Evolutionary conservation across 2,888 invertebrate species (phyloP), one percentile per base, ranked within the genome.

Genomic region (Thymelicus sylvestris): DNA sequence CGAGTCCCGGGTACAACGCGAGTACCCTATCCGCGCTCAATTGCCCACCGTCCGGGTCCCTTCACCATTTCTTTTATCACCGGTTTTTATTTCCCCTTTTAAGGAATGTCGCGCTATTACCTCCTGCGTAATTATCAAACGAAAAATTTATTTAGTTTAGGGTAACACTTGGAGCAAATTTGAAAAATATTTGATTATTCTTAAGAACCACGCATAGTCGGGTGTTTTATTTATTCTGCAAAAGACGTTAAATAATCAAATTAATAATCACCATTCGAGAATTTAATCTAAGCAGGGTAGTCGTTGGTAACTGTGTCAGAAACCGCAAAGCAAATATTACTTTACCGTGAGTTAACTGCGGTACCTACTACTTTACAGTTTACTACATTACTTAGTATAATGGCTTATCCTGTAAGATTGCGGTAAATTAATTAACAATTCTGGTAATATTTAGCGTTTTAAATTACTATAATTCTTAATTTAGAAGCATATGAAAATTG

Each of bases 41-140:
- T 92, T 87, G 90, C 88, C 83, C 83, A 85, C 86, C 87, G 87
- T 88, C n/a, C n/a, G n/a, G n/a, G n/a, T n/a, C 90, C 90, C 90
- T 90, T 79, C 86, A 86, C 85, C 88, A 86, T 91, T 93, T 91
- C 91, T 91, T 92, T 91, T 89, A 89, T 89, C 86, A 82, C 77
- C 82, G 83, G 83, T 85, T 88, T 88, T 87, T 84, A 80, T 83
- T 83, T 73, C 80, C 83, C 85, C 85, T 84, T 83, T 82, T 77
- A 81, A 86, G 81, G 87, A 89, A 90, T 87, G 86, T 85, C 82
- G 79, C 80, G 77, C 80, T 77, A 84, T 85, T 85, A 85, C 79
- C 79, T 78, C 77, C 75, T 83, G 78, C 83, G 82, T 85, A 90
- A 90, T 90, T 90, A 89, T 88, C 81, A 81, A 78, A 76, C 77